Percentiles rank a stretch among this genome's conserved stretches.
phyloP scores from a whole-genome alignment of 2,888 invertebrate species.

The Coleophora deauratella region DNA sequence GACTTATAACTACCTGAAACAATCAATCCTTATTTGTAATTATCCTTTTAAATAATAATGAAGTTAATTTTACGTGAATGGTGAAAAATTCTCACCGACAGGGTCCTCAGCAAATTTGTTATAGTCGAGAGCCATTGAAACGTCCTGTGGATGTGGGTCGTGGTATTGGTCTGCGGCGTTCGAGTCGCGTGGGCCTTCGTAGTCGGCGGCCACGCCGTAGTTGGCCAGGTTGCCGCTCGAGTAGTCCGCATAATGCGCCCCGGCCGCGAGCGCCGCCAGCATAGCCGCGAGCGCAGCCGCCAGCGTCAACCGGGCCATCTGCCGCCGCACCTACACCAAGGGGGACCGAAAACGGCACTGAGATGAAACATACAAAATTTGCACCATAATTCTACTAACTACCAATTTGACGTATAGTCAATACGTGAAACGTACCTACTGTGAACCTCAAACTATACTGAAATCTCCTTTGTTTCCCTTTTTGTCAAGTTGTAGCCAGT shows the following conservation, averaged over 20 bases:
- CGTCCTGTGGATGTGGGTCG: slow-evolving; percentile 35
- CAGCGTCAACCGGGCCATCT: slow-evolving; percentile 20
- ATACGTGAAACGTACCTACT: no score
- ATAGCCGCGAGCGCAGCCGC: slow-evolving; percentile 25
- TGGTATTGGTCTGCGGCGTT: slow-evolving; percentile 19
- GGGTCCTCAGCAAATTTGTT: slow-evolving; percentile 44
- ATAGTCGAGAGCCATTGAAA: slow-evolving; percentile 44
- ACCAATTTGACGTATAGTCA: slow-evolving; percentile 47
- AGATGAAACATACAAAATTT: slow-evolving; percentile 25
- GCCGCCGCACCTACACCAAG: slow-evolving; percentile 10
- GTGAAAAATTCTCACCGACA: slow-evolving; percentile 20
- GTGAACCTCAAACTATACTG: no score
- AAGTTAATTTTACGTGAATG: no score
- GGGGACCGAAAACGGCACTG: slow-evolving; percentile 13
- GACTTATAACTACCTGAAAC: slow-evolving; percentile 29
- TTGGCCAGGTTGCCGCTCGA: slow-evolving; percentile 46
- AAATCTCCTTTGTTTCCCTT: no score
- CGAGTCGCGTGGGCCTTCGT: slow-evolving; percentile 25
- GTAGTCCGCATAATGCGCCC: slow-evolving; percentile 42
- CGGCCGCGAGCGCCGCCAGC: slow-evolving; percentile 25
- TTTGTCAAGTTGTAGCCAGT: no score
- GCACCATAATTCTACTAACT: slow-evolving; percentile 46
- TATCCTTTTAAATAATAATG: no score
- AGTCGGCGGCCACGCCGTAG: slow-evolving; percentile 36
- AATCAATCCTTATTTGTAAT: not conserved